Conservation (phyloP, 2,888 invertebrate genomes). For the Nephrocerus scutellatus region DNA sequence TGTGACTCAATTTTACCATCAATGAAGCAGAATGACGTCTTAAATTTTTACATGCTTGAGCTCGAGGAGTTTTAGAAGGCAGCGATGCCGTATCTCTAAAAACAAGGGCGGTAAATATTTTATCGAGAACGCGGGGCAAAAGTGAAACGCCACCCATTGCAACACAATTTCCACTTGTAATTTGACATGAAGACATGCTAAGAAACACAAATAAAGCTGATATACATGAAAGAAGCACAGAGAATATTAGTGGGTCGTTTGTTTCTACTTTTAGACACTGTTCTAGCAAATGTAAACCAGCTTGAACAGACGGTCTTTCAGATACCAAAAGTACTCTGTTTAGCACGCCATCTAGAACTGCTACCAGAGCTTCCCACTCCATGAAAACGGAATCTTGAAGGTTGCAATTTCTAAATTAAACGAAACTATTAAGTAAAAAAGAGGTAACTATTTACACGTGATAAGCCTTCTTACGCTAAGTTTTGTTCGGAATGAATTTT, state of each 20-base stretch:
- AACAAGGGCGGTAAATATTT: slow-evolving; percentile 79
- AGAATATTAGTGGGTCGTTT: slow-evolving; percentile 71
- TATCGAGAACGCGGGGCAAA: slow-evolving; percentile 74
- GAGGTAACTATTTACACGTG: neutral
- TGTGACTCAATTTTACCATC: slow-evolving; percentile 82
- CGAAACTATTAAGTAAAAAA: neutral
- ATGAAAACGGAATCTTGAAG: slow-evolving; percentile 63
- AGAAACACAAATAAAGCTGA: slow-evolving; percentile 88
- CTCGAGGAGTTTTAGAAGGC: slow-evolving; percentile 19
- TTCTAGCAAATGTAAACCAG: slow-evolving; percentile 70
- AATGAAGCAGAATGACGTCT: slow-evolving; percentile 83
- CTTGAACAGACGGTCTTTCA: slow-evolving; percentile 67
- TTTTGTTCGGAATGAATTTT: slow-evolving; percentile 51
- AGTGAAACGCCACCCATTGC: slow-evolving; percentile 60
- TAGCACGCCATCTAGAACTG: slow-evolving; percentile 75
- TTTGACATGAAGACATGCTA: slow-evolving; percentile 76
- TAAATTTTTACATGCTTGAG: slow-evolving; percentile 73
- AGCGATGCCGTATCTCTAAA: slow-evolving; percentile 59
- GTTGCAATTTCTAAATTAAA: slow-evolving; percentile 38
- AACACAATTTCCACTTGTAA: slow-evolving; percentile 55
- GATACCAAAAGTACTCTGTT: slow-evolving; percentile 67
- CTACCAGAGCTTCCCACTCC: slow-evolving; percentile 75
- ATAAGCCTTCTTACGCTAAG: neutral
- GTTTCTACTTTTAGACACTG: slow-evolving; percentile 70
- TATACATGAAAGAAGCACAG: slow-evolving; percentile 80